Evolutionary conservation across 2,113 vertebrate genomes (phyloP).

Genomic region (Scomber scombrus): DNA sequence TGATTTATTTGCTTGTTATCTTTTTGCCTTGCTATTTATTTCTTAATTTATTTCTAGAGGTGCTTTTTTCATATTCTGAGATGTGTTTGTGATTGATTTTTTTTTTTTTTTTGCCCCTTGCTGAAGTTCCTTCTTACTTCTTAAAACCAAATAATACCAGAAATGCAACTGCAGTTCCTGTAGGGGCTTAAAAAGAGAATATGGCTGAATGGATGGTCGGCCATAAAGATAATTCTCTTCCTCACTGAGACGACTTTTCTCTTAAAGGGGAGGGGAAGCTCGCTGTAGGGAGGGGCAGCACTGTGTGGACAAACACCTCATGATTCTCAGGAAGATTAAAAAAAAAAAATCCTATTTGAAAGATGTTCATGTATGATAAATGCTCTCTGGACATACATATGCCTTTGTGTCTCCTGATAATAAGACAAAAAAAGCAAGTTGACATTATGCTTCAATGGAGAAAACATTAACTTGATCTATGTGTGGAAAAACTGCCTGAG

Average conservation of each 20-base stretch:
- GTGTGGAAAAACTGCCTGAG: slow-evolving; percentile 9
- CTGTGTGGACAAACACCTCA: slow-evolving; percentile 45
- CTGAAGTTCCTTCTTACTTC: slow-evolving; percentile 75
- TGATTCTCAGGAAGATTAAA: slow-evolving; percentile 4
- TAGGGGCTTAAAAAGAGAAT: slow-evolving; percentile 41
- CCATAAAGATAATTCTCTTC: slow-evolving; percentile 37
- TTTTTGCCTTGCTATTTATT: slow-evolving; percentile 77
- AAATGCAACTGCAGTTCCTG: slow-evolving; percentile 73
- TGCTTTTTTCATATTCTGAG: slow-evolving; percentile 69
- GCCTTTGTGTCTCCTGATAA: slow-evolving; percentile 37
- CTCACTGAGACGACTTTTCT: slow-evolving; percentile 41
- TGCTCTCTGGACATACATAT: slow-evolving; percentile 15
- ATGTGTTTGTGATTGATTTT: slow-evolving; percentile 55
- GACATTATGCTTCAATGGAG: slow-evolving; percentile 10
- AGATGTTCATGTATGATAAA: background rate
- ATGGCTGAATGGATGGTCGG: slow-evolving; percentile 40
- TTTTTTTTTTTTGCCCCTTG: slow-evolving; percentile 32
- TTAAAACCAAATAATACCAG: slow-evolving; percentile 79
- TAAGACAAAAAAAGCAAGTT: slow-evolving; percentile 6
- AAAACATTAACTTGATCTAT: slow-evolving; percentile 28
- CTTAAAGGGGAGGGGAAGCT: slow-evolving; percentile 34
- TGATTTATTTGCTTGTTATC: slow-evolving; percentile 56
- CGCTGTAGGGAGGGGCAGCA: slow-evolving; percentile 39
- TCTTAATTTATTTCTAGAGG: slow-evolving; percentile 77
- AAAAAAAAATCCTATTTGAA: background rate